Percentiles rank a stretch among this genome's conserved stretches.
Conservation (phyloP, 2,797 vertebrate genomes). For the Dendrocincla fuliginosa region DNA sequence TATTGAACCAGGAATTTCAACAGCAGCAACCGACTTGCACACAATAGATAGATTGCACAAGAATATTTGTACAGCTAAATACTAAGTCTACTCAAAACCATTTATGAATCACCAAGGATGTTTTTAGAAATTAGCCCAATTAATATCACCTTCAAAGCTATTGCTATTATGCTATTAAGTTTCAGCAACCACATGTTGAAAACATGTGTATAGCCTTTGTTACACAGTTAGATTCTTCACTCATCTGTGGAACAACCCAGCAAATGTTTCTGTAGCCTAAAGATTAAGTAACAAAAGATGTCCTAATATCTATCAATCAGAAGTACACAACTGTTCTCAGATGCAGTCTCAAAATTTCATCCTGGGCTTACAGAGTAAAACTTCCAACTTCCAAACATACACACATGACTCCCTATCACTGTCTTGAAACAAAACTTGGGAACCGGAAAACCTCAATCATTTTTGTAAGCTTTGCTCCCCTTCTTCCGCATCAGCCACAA, state of each 20-base stretch:
- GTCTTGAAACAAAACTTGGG: not conserved
- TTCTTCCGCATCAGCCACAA: not conserved
- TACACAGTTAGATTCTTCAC: not conserved
- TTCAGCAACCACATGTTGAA: not conserved
- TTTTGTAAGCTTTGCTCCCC: not conserved
- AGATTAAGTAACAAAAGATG: not conserved
- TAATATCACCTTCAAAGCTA: conserved; percentile 10
- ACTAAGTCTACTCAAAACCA: not conserved
- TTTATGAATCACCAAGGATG: not conserved
- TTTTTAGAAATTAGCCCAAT: conserved; percentile 3
- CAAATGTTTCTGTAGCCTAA: not conserved
- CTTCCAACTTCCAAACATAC: not conserved
- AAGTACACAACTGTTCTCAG: not conserved
- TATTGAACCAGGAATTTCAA: not conserved
- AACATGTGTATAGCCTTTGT: not conserved
- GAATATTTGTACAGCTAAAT: not conserved
- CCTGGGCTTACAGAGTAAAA: not conserved
- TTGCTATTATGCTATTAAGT: not conserved
- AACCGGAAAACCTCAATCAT: not conserved
- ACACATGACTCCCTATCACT: not conserved
- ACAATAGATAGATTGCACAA: not conserved
- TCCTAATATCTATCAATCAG: not conserved
- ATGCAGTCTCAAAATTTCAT: not conserved
- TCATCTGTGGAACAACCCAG: not conserved
- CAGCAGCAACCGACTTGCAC: not conserved